Conservation (phyloP, 2,113 vertebrate species). For the Corythornis madagascariensis region DNA sequence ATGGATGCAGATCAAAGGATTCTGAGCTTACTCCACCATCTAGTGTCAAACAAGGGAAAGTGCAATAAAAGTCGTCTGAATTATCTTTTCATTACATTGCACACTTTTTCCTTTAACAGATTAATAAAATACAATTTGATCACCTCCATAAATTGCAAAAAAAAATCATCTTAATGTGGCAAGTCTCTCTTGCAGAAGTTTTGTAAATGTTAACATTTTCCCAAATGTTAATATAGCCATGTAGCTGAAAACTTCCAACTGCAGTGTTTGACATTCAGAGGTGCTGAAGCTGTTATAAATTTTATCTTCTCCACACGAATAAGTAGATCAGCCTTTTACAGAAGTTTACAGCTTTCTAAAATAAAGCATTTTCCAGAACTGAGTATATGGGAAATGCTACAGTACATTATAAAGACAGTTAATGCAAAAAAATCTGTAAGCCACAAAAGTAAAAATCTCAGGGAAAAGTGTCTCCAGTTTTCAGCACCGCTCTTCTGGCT, state of each 20-base stretch:
- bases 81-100: not conserved
- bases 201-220: not conserved
- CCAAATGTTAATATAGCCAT: not conserved
- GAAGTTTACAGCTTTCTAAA: not conserved
- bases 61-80: not conserved
- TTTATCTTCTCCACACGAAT: not conserved
- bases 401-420: not conserved
- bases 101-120: not conserved
- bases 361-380: not conserved
- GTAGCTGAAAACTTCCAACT: not conserved
- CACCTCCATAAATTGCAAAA: not conserved
- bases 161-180: not conserved
- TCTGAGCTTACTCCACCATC: constrained; percentile 67
- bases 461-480: not conserved
- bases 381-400: not conserved
- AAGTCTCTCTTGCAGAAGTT: not conserved
- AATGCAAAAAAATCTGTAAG: not conserved
- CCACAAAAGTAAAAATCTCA: not conserved
- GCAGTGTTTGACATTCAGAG: not conserved
- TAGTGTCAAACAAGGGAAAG: constrained; percentile 25
- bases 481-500: not conserved
- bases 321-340: not conserved
- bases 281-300: not conserved
- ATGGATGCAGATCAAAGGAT: not conserved
- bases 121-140: not conserved